A percentile compares a stretch with the other conserved stretches of the same genome.
phyloP scores from a whole-genome alignment of 2,113 vertebrate genomes.

The Helogale parvula region DNA sequence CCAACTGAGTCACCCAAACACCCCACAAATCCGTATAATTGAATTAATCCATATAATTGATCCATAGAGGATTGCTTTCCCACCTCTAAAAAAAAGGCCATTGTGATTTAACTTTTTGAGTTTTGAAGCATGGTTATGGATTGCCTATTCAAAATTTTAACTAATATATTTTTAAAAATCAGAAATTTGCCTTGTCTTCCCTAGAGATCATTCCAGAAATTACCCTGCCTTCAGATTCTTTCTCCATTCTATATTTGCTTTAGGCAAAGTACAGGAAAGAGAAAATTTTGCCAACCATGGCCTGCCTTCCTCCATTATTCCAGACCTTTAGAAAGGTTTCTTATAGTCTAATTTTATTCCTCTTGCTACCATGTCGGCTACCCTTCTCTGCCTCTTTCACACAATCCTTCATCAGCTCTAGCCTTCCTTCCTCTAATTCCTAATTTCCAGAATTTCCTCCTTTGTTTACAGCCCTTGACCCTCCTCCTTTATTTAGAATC shows the following conservation, averaged over 20 bases:
- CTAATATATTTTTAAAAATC: background rate
- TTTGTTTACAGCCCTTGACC: background rate
- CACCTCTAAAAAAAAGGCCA: background rate
- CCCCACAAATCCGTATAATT: too few relatives aligned
- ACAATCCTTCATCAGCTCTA: background rate
- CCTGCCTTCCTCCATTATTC: background rate
- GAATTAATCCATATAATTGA: too few relatives aligned
- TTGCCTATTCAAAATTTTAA: background rate
- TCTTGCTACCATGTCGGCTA: background rate
- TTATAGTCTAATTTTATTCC: background rate
- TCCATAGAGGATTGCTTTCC: constrained; percentile 6
- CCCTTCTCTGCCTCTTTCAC: background rate
- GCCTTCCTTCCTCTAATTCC: background rate
- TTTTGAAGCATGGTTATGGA: constrained; percentile 5
- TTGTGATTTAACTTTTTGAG: background rate
- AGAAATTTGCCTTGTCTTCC: background rate
- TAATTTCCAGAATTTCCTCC: background rate
- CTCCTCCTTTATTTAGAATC: background rate
- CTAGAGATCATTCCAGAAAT: background rate
- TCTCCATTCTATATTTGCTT: background rate
- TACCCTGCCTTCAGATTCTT: background rate
- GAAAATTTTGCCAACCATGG: background rate
- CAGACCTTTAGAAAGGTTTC: background rate
- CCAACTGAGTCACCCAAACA: too few relatives aligned
- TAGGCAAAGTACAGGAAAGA: background rate